These are phyloP conservation scores for Centropyge bicolor DNA, from an alignment of 2,797 vertebrate species.

Conservation along the genomic window DNA sequence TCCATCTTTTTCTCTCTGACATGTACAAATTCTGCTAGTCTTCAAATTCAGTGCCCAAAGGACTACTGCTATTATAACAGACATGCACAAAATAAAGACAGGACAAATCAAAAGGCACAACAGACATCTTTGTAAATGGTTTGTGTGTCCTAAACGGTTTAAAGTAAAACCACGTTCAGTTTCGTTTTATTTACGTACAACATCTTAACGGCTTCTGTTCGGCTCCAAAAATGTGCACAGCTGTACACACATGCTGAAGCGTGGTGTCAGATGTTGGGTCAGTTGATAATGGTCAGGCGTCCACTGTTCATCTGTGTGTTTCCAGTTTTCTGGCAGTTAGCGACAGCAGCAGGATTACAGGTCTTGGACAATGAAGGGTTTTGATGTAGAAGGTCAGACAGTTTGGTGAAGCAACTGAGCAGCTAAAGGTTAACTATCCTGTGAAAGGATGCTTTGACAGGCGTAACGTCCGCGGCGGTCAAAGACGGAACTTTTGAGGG, in stretches of 20 bases:
- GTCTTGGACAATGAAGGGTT: slow-evolving; percentile 23
- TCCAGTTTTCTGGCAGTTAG: slow-evolving; percentile 34
- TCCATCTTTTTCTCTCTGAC: neutral
- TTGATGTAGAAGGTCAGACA: slow-evolving; percentile 13
- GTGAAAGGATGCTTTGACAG: slow-evolving; percentile 23
- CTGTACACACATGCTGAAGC: slow-evolving; percentile 17
- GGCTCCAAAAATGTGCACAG: slow-evolving; percentile 18
- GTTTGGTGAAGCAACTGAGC: slow-evolving; percentile 29
- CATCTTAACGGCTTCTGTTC: neutral
- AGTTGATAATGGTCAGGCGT: slow-evolving; percentile 24
- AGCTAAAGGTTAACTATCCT: neutral
- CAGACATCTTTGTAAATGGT: neutral
- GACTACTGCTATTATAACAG: neutral
- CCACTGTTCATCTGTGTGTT: slow-evolving; percentile 23
- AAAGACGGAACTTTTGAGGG: slow-evolving; percentile 8
- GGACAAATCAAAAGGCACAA: slow-evolving; percentile 2
- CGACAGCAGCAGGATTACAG: slow-evolving; percentile 1
- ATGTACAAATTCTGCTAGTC: neutral
- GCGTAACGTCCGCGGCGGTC: slow-evolving; percentile 11
- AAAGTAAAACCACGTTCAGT: slow-evolving; percentile 4
- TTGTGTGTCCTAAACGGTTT: neutral
- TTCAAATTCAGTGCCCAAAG: neutral
- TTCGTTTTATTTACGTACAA: slow-evolving; percentile 29
- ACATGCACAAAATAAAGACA: neutral
- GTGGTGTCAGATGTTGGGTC: neutral